A percentile compares a stretch with the other conserved stretches of the same genome.
phyloP scores from a whole-genome alignment of 2,888 invertebrate species.

The Campopleginae sp. region DNA sequence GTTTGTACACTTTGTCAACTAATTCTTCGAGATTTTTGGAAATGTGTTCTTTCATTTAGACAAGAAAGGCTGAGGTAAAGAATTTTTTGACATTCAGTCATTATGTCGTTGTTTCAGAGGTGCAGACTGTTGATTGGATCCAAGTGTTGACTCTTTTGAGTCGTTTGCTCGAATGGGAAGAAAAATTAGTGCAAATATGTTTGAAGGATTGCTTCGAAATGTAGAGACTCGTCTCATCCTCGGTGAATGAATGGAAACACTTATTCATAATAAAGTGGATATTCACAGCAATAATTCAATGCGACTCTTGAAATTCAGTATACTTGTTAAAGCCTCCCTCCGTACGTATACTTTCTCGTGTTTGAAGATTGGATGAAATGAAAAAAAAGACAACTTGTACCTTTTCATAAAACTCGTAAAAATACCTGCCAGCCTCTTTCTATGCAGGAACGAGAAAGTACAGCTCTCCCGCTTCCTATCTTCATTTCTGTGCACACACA shows the following conservation, averaged over 20 bases:
- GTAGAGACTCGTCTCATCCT: not conserved
- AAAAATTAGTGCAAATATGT: not conserved
- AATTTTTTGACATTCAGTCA: not conserved
- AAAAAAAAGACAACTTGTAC: slow-evolving; percentile 54
- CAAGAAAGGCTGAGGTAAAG: not conserved
- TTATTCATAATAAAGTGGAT: slow-evolving; percentile 16
- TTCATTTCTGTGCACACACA: slow-evolving; percentile 24
- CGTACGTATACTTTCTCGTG: slow-evolving; percentile 28
- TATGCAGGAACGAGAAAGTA: slow-evolving; percentile 24
- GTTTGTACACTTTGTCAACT: not conserved
- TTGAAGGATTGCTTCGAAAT: not conserved
- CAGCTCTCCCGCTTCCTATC: slow-evolving; percentile 44
- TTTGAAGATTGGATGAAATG: slow-evolving; percentile 26
- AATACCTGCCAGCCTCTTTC: slow-evolving; percentile 25
- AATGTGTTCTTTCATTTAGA: not conserved
- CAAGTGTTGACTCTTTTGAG: not conserved
- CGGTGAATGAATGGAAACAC: slow-evolving; percentile 4
- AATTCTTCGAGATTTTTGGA: not conserved
- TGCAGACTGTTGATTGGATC: not conserved
- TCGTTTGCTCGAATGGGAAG: not conserved
- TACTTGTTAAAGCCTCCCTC: slow-evolving; percentile 40
- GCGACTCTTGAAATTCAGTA: slow-evolving; percentile 41
- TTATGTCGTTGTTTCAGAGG: not conserved
- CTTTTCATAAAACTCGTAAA: slow-evolving; percentile 50
- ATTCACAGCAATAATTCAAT: slow-evolving; percentile 37